These are phyloP conservation scores for Rhinopomastus cyanomelas DNA, from an alignment of 2,113 vertebrate species.

Conservation along the genomic window DNA sequence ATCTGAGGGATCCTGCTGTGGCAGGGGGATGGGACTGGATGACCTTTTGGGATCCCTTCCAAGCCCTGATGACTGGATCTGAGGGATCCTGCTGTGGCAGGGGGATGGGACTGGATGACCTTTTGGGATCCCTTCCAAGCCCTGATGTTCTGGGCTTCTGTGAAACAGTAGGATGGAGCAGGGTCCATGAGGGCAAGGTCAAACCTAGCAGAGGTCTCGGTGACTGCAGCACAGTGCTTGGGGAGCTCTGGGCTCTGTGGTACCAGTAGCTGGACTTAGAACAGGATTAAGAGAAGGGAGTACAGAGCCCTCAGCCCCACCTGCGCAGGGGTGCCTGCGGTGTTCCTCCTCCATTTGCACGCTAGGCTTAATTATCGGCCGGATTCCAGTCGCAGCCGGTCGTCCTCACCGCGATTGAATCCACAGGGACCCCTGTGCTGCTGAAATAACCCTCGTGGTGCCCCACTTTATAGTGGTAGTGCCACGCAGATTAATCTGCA, in stretches of 20 bases:
- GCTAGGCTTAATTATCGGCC: conserved; percentile 72
- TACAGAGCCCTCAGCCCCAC: no score
- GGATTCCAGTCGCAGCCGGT: conserved; percentile 56
- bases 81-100: no score
- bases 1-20: no score
- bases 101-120: no score
- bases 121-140: no score
- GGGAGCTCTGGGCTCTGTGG: background rate
- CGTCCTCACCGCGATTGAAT: conserved; percentile 66
- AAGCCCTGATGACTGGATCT: no score
- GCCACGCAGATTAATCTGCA: conserved; percentile 72
- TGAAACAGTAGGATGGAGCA: background rate
- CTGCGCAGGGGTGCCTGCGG: no score
- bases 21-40: no score
- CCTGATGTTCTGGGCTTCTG: no score
- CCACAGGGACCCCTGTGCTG: conserved; percentile 57
- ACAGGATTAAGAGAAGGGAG: no score
- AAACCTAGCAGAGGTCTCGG: background rate
- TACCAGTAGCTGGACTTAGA: conserved; percentile 25
- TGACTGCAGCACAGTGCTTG: background rate
- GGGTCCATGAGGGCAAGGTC: background rate
- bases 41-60: no score
- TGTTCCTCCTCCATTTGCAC: conserved; percentile 65
- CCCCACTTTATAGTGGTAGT: conserved; percentile 63
- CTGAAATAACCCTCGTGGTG: conserved; percentile 69